Evolutionary conservation across 2,888 invertebrate species (phyloP).

Genomic region (Abrostola triplasia): DNA sequence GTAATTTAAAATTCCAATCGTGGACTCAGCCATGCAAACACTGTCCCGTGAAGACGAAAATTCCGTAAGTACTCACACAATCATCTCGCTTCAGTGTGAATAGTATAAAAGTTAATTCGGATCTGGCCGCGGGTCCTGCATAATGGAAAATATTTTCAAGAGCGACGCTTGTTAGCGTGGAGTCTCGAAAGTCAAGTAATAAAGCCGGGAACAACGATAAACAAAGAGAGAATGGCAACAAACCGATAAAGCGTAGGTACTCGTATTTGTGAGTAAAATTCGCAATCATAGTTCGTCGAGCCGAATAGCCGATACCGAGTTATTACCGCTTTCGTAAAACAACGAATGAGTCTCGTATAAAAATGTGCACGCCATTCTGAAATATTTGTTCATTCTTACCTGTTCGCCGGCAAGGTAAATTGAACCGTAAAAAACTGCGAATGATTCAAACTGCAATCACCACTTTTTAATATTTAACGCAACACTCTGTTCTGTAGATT

Average conservation of each 20-base stretch:
- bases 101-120: slow-evolving; percentile 73
- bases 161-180: slow-evolving; percentile 72
- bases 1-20: slow-evolving; percentile 50
- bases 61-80: slow-evolving; percentile 72
- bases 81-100: slow-evolving; percentile 72
- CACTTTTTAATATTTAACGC: slow-evolving; percentile 8
- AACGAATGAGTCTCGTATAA: slow-evolving; percentile 56
- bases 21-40: slow-evolving; percentile 48
- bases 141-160: slow-evolving; percentile 74
- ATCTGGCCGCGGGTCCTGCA: slow-evolving; percentile 65
- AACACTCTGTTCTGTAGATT: not conserved
- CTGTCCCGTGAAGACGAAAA: slow-evolving; percentile 53
- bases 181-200: slow-evolving; percentile 66
- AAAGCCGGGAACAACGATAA: slow-evolving; percentile 69
- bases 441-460: slow-evolving; percentile 12
- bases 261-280: slow-evolving; percentile 77
- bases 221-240: slow-evolving; percentile 73
- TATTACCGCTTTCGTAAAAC: slow-evolving; percentile 70
- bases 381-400: slow-evolving; percentile 25
- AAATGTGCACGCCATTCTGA: slow-evolving; percentile 29
- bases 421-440: slow-evolving; percentile 10
- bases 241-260: slow-evolving; percentile 70
- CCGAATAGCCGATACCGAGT: slow-evolving; percentile 67
- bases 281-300: slow-evolving; percentile 73
- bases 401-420: slow-evolving; percentile 9